Conservation (phyloP, 2,797 vertebrate species). For the Clarias fuscus region DNA sequence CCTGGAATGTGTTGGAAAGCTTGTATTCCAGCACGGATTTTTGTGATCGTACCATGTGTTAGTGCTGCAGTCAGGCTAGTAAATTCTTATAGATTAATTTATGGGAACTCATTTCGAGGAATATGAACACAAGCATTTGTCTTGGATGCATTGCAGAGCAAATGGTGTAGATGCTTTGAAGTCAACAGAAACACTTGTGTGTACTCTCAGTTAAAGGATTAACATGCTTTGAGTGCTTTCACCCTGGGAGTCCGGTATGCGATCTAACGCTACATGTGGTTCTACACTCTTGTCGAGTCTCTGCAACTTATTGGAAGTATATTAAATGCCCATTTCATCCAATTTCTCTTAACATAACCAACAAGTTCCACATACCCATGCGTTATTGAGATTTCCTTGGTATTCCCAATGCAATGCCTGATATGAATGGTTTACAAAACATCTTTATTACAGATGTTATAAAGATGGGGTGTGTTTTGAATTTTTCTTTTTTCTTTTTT, state of each 20-base stretch:
- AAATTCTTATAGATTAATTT: neutral
- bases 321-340: conserved; percentile 34
- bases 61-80: neutral
- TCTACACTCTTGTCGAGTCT: conserved; percentile 39
- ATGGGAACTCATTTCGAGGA: conserved; percentile 1
- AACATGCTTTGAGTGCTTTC: conserved; percentile 33
- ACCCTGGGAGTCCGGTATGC: conserved; percentile 35
- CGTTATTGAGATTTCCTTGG: conserved; percentile 22
- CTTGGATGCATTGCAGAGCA: neutral
- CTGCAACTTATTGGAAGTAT: conserved; percentile 41
- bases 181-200: conserved; percentile 27
- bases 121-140: neutral
- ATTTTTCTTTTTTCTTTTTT: neutral
- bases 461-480: conserved; percentile 9
- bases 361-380: conserved; percentile 21
- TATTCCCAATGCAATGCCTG: neutral
- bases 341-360: conserved; percentile 27
- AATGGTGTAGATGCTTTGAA: conserved; percentile 16
- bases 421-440: neutral
- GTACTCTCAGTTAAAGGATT: conserved; percentile 17
- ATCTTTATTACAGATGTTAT: conserved; percentile 18
- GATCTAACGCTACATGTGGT: conserved; percentile 42
- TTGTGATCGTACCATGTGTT: neutral
- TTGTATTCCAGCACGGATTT: conserved; percentile 3
- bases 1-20: conserved; percentile 30